Evolutionary conservation across 2,888 invertebrate genomes (phyloP), one percentile per base, ranked within the genome.

Genomic region (Ceratothoa steindachneri): DNA sequence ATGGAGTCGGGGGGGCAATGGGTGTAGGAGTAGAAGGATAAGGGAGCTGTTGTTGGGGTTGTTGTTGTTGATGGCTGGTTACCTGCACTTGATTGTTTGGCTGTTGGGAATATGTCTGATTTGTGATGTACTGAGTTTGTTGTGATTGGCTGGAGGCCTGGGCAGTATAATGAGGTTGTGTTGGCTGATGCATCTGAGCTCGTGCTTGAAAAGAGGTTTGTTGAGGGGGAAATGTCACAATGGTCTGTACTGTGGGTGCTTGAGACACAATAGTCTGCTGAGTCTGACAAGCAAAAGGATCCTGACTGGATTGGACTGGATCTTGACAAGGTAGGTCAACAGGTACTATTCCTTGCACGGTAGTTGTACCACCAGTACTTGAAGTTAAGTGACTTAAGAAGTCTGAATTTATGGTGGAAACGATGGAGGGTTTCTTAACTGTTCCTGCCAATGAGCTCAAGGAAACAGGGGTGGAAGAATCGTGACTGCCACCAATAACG

Each of bases 401-500:
- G 24, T 60, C 24, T 12, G 60, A 60, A 24, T 24, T 60, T 12
- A 60, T 60, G 1, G 71, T 69, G n/a, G 75, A 73, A 53, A 77
- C 77, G 27, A 76, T 60, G 27, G 60, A 24, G 19, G 74, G 69
- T 52, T 76, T 76, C 69, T 79, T 79, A 30, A 73, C 30, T 12
- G 74, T 76, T 30, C 72, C 71, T 24, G 77, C 72, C 41, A 74
- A 64, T 9, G 70, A 72, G 12, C 76, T 70, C 67, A 75, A 67
- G 27, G 76, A 74, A 30, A 74, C 66, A 29, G 76, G 70, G 31
- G 72, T 74, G 52, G 72, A 65, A 29, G 74, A 30, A 31, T 77
- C 73, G 27, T 73, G 41, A 22, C 77, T 71, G 2, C 67, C 76
- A 24, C 79, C 79, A 27, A 79, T 76, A 30, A 79, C 79, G 30